Conservation (phyloP, 2,113 vertebrate species). For the Psittacara wagleri region DNA sequence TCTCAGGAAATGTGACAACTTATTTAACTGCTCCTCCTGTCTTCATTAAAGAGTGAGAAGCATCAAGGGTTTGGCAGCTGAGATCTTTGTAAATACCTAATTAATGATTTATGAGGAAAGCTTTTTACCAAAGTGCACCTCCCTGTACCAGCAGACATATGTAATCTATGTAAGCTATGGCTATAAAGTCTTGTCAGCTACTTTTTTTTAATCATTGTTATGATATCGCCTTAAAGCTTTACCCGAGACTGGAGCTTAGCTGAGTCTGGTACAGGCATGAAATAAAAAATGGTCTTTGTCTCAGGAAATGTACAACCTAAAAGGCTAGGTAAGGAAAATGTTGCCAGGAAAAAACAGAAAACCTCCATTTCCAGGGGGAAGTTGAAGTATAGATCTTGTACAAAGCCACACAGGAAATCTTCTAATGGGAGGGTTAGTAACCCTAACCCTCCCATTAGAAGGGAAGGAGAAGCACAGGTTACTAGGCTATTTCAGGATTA, state of each 20-base stretch:
- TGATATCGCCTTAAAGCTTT: neutral
- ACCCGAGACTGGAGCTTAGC: neutral
- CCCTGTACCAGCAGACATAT: neutral
- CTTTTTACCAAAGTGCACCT: constrained; percentile 27
- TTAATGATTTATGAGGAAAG: constrained; percentile 41
- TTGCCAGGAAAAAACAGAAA: constrained; percentile 12
- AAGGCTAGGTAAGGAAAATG: neutral
- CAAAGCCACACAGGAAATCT: neutral
- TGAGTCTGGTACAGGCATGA: neutral
- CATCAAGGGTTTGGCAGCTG: neutral
- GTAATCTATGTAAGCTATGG: neutral
- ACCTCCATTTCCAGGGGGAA: neutral
- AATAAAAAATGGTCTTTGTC: neutral
- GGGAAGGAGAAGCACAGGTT: neutral
- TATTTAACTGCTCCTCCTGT: neutral
- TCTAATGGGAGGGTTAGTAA: neutral
- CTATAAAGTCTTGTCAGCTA: neutral
- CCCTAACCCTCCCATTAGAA: neutral
- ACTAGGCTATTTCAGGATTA: neutral
- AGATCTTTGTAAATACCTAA: constrained; percentile 22
- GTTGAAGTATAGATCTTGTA: neutral
- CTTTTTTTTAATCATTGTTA: neutral
- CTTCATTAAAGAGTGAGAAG: neutral
- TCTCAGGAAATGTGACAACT: neutral
- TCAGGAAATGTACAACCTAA: neutral